These are phyloP conservation scores for Coleophora deauratella DNA, from an alignment of 2,888 invertebrate genomes.

Conservation along the genomic window DNA sequence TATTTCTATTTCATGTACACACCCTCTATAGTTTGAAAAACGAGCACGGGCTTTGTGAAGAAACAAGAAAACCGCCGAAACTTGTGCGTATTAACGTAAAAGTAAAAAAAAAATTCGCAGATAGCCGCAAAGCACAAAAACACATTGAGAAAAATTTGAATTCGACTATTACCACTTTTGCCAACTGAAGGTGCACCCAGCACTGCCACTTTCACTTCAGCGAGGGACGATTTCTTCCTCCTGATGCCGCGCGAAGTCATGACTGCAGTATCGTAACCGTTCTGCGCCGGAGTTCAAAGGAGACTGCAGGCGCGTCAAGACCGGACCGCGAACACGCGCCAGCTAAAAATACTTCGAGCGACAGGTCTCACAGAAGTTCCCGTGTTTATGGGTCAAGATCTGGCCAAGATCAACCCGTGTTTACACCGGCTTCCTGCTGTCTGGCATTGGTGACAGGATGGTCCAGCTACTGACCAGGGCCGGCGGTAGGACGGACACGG, in stretches of 20 bases:
- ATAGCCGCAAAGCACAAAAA: no score
- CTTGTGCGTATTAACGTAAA: no score
- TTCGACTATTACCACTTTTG: constrained; percentile 82
- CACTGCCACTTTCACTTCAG: constrained; percentile 93
- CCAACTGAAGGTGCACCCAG: constrained; percentile 93
- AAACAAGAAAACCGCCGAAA: no score
- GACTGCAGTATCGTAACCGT: constrained; percentile 19
- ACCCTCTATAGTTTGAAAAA: no score
- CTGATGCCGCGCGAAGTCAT: constrained; percentile 89
- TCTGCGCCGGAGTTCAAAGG: not conserved
- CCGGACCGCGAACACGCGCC: constrained; percentile 41
- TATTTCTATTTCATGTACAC: no score
- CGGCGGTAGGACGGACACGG: not conserved
- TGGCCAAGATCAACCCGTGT: constrained; percentile 70
- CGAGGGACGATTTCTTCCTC: constrained; percentile 90
- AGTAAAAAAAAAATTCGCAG: no score
- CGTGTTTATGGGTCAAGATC: constrained; percentile 73
- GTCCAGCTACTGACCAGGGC: constrained; percentile 14
- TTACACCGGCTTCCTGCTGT: constrained; percentile 54
- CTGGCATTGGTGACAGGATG: constrained; percentile 40
- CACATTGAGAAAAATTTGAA: no score
- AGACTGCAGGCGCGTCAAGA: constrained; percentile 1
- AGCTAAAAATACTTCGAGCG: constrained; percentile 64
- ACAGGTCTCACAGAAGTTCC: constrained; percentile 61
- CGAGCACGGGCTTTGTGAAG: no score